phyloP scores from a whole-genome alignment of 2,113 vertebrate genomes.

The Indri indri region DNA sequence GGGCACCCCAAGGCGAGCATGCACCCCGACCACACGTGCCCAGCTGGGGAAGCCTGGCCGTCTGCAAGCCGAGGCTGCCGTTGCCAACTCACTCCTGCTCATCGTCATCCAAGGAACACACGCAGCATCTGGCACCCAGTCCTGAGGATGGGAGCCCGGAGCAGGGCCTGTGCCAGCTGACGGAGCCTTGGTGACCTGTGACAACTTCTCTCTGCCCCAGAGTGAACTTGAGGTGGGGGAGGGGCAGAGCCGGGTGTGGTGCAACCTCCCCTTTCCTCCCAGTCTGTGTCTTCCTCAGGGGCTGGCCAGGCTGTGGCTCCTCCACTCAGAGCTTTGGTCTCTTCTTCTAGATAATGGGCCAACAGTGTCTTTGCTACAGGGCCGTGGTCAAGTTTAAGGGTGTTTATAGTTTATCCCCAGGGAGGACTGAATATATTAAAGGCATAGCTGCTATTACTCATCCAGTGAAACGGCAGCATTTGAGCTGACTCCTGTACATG shows the following conservation, averaged over 20 bases:
- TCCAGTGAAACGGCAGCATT: neutral
- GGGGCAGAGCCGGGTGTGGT: neutral
- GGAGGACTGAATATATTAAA: no score
- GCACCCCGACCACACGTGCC: neutral
- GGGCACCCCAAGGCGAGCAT: neutral
- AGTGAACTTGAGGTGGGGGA: fast-evolving
- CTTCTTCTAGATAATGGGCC: neutral
- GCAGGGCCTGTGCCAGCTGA: neutral
- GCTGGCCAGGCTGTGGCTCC: neutral
- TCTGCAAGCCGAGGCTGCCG: no score
- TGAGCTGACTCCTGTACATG: neutral
- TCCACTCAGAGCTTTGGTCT: neutral
- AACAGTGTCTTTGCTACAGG: neutral
- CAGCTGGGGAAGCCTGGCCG: neutral
- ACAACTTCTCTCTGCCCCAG: neutral
- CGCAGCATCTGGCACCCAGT: neutral
- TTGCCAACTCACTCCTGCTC: neutral
- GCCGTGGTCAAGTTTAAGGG: neutral
- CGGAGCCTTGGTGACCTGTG: neutral
- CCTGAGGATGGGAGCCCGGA: neutral
- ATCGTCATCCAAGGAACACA: neutral
- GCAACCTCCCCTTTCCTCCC: fast-evolving
- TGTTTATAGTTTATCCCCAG: neutral
- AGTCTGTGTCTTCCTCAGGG: neutral
- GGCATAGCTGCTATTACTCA: no score